Evolutionary conservation across 2,888 invertebrate genomes (phyloP).

Genomic region (Noctua janthe): DNA sequence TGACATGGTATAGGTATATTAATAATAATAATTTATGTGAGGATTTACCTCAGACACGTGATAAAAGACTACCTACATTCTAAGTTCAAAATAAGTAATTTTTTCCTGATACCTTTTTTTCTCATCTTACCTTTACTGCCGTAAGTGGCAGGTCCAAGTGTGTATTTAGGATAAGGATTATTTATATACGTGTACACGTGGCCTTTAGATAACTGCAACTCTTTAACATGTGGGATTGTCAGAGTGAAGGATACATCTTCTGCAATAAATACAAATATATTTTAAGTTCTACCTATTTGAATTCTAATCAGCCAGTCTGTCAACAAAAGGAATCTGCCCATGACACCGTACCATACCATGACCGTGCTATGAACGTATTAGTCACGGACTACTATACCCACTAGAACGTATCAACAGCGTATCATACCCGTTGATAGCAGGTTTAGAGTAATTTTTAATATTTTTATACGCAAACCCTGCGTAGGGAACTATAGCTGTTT

Average conservation of each 20-base stretch:
- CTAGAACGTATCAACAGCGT: background rate
- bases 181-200: slow-evolving; percentile 62
- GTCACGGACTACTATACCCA: background rate
- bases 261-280: slow-evolving; percentile 31
- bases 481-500: too few species aligned
- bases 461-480: too few species aligned
- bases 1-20: too few species aligned
- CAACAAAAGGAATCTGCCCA: background rate
- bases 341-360: background rate
- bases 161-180: slow-evolving; percentile 42
- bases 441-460: too few species aligned
- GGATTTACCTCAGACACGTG: too few species aligned
- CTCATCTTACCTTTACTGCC: slow-evolving; percentile 12
- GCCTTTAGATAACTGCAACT: slow-evolving; percentile 54
- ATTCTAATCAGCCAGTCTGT: background rate
- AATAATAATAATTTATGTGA: too few species aligned
- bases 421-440: background rate
- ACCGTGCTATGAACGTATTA: background rate
- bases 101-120: background rate
- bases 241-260: slow-evolving; percentile 69
- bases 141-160: slow-evolving; percentile 57
- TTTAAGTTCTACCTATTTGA: background rate
- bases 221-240: slow-evolving; percentile 65
- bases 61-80: too few species aligned
- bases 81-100: background rate